Conservation (phyloP, 2,888 invertebrate species). For the Drosophila neotestacea region DNA sequence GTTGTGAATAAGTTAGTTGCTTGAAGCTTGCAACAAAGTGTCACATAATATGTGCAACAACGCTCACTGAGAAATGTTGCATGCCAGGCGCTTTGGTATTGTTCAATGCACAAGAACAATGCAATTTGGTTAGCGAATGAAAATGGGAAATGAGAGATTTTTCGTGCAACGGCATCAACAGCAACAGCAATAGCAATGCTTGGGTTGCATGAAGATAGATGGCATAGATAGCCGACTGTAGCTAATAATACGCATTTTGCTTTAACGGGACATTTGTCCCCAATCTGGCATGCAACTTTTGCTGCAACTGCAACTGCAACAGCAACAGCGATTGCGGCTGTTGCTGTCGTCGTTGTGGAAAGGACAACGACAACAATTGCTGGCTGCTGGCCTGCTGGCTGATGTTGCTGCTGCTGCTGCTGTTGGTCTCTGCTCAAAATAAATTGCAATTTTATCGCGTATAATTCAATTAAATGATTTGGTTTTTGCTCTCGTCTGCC, state of each 20-base stretch:
- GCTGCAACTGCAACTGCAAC: conserved; percentile 22
- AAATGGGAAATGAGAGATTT: conserved; percentile 20
- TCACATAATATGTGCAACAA: conserved; percentile 40
- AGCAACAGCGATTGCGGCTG: conserved; percentile 40
- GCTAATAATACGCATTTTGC: conserved; percentile 67
- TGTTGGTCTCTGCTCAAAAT: conserved; percentile 46
- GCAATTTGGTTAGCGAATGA: conserved; percentile 34
- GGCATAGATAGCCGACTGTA: conserved; percentile 57
- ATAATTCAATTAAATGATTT: conserved; percentile 73
- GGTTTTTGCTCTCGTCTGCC: conserved; percentile 29
- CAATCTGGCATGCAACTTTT: conserved; percentile 61
- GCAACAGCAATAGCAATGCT: conserved; percentile 25
- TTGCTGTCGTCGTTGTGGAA: conserved; percentile 56
- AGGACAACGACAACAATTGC: conserved; percentile 55
- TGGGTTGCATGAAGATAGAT: conserved; percentile 51
- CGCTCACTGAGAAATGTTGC: conserved; percentile 2
- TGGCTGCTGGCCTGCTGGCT: conserved; percentile 2
- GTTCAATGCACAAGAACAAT: conserved; percentile 49
- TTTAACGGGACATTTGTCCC: conserved; percentile 68
- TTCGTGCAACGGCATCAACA: conserved; percentile 2
- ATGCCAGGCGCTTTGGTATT: conserved; percentile 18
- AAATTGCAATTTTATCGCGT: conserved; percentile 71
- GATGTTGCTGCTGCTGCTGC: conserved; percentile 28
- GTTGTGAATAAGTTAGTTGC: conserved; percentile 15
- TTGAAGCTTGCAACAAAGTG: conserved; percentile 37